phyloP scores from a whole-genome alignment of 2,888 invertebrate species.

The Chelonus formosanus region DNA sequence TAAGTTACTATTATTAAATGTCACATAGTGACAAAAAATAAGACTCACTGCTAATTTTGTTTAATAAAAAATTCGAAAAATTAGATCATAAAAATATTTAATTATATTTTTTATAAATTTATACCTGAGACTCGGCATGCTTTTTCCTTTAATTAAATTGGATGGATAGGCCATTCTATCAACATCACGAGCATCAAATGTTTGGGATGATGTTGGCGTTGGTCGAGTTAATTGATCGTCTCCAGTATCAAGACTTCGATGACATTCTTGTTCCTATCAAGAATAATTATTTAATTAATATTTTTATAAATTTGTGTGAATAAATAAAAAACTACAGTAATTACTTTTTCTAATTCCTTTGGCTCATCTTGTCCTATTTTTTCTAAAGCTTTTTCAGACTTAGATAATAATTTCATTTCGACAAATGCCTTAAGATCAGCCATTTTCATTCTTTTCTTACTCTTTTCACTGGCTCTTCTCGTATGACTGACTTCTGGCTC shows the following conservation, averaged over 20 bases:
- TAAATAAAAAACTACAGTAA: constrained; percentile 3
- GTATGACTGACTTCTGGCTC: constrained; percentile 65
- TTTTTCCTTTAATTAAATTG: constrained; percentile 91
- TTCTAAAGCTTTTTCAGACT: constrained; percentile 90
- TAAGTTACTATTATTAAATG: no score
- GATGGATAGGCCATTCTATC: constrained; percentile 68
- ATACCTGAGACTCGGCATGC: constrained; percentile 95
- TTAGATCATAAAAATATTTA: no score
- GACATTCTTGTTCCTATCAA: constrained; percentile 73
- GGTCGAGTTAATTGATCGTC: constrained; percentile 80
- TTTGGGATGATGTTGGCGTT: constrained; percentile 74
- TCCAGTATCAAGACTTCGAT: constrained; percentile 82
- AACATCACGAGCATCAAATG: constrained; percentile 68
- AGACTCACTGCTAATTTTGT: no score
- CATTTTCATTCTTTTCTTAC: constrained; percentile 89
- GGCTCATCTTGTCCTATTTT: constrained; percentile 85
- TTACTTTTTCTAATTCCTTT: constrained; percentile 69
- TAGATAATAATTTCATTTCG: constrained; percentile 88
- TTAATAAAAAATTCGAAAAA: no score
- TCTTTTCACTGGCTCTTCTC: constrained; percentile 82
- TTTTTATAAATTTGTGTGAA: neutral
- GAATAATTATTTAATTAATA: constrained; percentile 15
- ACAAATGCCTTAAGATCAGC: constrained; percentile 90
- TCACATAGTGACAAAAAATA: no score
- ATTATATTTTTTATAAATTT: no score